Base-by-base conservation (phyloP, 2,888 invertebrate species). In the Drosophila prostipennis region DNA sequence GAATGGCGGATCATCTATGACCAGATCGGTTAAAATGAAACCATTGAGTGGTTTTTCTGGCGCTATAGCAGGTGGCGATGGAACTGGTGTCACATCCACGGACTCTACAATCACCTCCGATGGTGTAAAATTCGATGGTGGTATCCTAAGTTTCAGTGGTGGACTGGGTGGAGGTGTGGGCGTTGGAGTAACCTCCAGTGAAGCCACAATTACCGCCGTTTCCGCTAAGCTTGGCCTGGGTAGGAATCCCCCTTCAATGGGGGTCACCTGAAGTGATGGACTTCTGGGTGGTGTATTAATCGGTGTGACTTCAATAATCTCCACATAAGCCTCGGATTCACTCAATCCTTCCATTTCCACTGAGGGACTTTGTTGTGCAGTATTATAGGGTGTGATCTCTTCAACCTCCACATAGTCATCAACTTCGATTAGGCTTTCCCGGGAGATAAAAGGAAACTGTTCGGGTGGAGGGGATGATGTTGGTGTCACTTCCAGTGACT, bases 171-270 rank as follows among this genome's bases (percentile, higher is more conserved):
- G 39, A 7, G 70, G 61, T 13, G 61, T 61, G n/a, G 61, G 61
- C 0, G 61, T 61, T 10, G 70, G 70, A 3, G 70, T 71, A 0
- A 54, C 53, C 6, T 71, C 61, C n/a, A 72, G 7, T 11, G 72
- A 61, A 6, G 51, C 72, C 29, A 71, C 55, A 29, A 71, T 32
- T 0, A 71, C 43, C 16, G 49, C 70, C n/a, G 70, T 72, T 71
- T 71, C 54, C 5, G 54, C 61, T 3, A 55, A 7, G 8, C 54
- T 71, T 10, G 72, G 54, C 7, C 71, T 29, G 4, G 69, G 70
- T 0, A 49, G 13, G 3, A 51, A 34, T 4, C 65, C 65, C 7
- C 37, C 10, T 4, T 53, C 19, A 3, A 65, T 14, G 3, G 54
- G 19, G 5, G 26, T 1, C 19, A 19, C 19, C 6, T 58, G 54